These are phyloP conservation scores for Neotoxoptera formosana DNA, from an alignment of 1,140 invertebrate genomes.

Conservation along the genomic window DNA sequence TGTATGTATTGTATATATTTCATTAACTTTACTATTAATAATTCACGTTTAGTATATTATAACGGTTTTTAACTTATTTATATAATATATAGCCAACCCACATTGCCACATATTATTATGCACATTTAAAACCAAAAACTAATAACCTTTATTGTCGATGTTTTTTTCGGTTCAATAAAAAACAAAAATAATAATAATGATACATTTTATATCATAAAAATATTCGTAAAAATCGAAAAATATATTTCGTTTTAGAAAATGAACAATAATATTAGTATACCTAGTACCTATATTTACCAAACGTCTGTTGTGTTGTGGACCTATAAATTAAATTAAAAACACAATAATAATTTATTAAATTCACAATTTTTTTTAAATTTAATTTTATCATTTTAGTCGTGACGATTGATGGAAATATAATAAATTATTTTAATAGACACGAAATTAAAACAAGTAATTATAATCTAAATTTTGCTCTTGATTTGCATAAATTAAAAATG, in stretches of 20 bases:
- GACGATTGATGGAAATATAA: not conserved
- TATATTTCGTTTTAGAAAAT: not conserved
- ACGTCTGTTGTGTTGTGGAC: not conserved
- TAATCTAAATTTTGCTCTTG: not conserved
- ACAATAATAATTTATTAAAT: constrained; percentile 1
- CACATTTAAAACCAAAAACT: too few species aligned
- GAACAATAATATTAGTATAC: not conserved
- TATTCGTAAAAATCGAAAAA: not conserved
- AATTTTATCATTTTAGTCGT: not conserved
- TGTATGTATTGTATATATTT: too few species aligned
- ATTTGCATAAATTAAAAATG: constrained; percentile 6
- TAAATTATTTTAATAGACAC: constrained; percentile 5
- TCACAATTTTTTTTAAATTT: not conserved
- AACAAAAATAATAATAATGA: too few species aligned
- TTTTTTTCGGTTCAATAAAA: too few species aligned
- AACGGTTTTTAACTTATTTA: too few species aligned
- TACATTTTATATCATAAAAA: too few species aligned
- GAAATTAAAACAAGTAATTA: constrained; percentile 25
- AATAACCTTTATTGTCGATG: too few species aligned
- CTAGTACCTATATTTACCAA: not conserved
- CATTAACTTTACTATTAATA: too few species aligned
- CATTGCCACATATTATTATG: too few species aligned
- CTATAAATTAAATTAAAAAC: not conserved
- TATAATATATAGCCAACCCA: too few species aligned
- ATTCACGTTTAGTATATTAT: too few species aligned